Evolutionary conservation across 2,797 vertebrate genomes (phyloP), one percentile per base, ranked within the genome.

Genomic region (Decapterus maruadsi): DNA sequence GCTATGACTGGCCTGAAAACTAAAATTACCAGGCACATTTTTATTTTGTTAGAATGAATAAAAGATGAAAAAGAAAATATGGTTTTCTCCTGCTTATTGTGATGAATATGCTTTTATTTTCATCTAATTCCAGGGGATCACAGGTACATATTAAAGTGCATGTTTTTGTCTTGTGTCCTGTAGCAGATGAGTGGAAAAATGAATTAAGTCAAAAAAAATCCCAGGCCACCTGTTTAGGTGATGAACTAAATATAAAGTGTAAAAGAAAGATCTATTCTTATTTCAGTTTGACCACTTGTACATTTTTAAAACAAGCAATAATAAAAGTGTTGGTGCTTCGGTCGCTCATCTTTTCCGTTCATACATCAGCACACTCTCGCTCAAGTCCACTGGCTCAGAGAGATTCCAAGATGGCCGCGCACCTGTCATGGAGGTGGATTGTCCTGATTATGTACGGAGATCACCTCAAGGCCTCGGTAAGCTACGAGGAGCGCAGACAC

Each of bases 381-480:
- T 82, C 78, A 79, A 78, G 84, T 84, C 83, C 84, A 77, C 73
- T 14, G 59, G 62, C 75, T 88, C 80, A 62, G 72, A 79, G 74
- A 80, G 84, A 87, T 84, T 90, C 88, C 90, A 93, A 93, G 90
- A 93, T 92, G 92, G 91, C 90, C 22, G 80, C 50, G 54, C 91
- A 93, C 90, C 92, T 93, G 92, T 89, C 90, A 92, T 85, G 81
- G 87, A 90, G 90, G 91, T 91, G 87, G 87, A 87, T 84, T 78
- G 85, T 77, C 80, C 82, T 87, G 87, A 88, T 93, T 90, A 88
- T 80, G 81, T 80, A 88, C 83, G 85, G 86, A 89, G 87, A 92
- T 91, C 89, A 92, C 86, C 85, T 84, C 81, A 62, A 90, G 91
- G 85, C 90, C 87, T 88, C 83, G 14, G 76, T 73, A 63, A 89